Evolutionary conservation across 2,797 vertebrate genomes (phyloP).

Genomic region (Malacoctenus gilli): DNA sequence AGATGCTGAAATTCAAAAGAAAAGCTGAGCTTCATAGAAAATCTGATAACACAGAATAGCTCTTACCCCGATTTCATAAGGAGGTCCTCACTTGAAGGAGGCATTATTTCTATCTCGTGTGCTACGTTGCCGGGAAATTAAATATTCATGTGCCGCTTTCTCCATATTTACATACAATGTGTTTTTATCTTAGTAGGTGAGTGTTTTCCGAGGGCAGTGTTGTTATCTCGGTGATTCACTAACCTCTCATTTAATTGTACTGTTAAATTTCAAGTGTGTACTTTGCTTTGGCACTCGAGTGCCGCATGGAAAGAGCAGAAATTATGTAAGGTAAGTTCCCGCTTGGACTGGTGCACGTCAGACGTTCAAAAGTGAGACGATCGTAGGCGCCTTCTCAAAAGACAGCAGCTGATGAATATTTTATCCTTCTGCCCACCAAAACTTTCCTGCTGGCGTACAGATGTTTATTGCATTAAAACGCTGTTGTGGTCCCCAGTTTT

Average conservation of each 20-base stretch:
- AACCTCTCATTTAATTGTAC: slow-evolving; percentile 64
- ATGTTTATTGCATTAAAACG: slow-evolving; percentile 62
- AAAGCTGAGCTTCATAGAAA: slow-evolving; percentile 65
- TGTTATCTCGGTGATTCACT: slow-evolving; percentile 44
- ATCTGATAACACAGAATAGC: slow-evolving; percentile 80
- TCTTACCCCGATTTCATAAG: slow-evolving; percentile 74
- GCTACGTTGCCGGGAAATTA: slow-evolving; percentile 57
- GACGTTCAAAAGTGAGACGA: slow-evolving; percentile 75
- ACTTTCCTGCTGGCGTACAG: slow-evolving; percentile 67
- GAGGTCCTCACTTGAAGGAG: slow-evolving; percentile 61
- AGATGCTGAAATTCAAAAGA: slow-evolving; percentile 76
- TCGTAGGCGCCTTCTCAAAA: slow-evolving; percentile 75
- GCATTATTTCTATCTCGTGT: slow-evolving; percentile 72
- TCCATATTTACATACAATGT: slow-evolving; percentile 68
- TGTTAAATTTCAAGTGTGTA: slow-evolving; percentile 46
- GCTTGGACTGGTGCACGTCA: slow-evolving; percentile 65
- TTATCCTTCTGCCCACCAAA: slow-evolving; percentile 56
- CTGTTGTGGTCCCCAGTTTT: slow-evolving; percentile 2
- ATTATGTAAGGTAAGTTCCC: slow-evolving; percentile 68
- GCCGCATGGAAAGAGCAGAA: slow-evolving; percentile 67
- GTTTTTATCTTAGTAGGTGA: slow-evolving; percentile 50
- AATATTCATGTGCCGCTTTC: slow-evolving; percentile 67
- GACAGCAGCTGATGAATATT: slow-evolving; percentile 78
- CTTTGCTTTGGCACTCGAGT: slow-evolving; percentile 42
- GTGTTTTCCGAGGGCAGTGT: slow-evolving; percentile 54